These are phyloP conservation scores for Drosophila mojavensis DNA, from an alignment of 1,140 invertebrate genomes.

Conservation along the genomic window DNA sequence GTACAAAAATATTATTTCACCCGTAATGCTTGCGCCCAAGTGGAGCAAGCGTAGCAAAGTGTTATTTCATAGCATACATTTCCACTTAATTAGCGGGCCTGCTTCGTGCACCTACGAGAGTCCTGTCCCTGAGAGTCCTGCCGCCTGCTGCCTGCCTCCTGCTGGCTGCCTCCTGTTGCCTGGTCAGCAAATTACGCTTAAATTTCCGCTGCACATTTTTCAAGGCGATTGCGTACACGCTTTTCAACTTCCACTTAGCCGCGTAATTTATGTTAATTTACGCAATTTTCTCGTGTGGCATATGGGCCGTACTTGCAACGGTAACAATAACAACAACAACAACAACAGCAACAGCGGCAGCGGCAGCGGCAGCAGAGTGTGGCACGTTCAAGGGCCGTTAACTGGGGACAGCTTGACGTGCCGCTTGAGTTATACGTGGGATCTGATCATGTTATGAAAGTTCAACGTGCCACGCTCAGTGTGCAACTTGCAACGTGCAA, in stretches of 20 bases:
- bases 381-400: constrained; percentile 36
- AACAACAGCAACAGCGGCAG: too few relatives aligned
- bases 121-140: background rate
- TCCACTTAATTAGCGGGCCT: constrained; percentile 76
- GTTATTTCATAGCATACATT: constrained; percentile 80
- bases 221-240: constrained; percentile 79
- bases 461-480: constrained; percentile 45
- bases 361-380: constrained; percentile 8
- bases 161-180: constrained; percentile 2
- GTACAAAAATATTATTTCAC: constrained; percentile 70
- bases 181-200: constrained; percentile 74
- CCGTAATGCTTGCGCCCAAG: constrained; percentile 50
- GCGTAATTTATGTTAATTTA: constrained; percentile 79
- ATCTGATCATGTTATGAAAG: constrained; percentile 36
- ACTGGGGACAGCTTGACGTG: constrained; percentile 14
- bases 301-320: constrained; percentile 17
- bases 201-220: constrained; percentile 80
- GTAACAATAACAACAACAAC: too few relatives aligned
- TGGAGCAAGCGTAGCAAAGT: constrained; percentile 42
- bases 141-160: background rate
- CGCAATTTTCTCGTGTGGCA: constrained; percentile 63
- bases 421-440: constrained; percentile 13
- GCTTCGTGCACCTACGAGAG: background rate
- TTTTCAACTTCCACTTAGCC: constrained; percentile 70
- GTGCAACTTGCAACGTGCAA: constrained; percentile 22